phyloP scores from a whole-genome alignment of 2,113 vertebrate species.

The Apus apus region DNA sequence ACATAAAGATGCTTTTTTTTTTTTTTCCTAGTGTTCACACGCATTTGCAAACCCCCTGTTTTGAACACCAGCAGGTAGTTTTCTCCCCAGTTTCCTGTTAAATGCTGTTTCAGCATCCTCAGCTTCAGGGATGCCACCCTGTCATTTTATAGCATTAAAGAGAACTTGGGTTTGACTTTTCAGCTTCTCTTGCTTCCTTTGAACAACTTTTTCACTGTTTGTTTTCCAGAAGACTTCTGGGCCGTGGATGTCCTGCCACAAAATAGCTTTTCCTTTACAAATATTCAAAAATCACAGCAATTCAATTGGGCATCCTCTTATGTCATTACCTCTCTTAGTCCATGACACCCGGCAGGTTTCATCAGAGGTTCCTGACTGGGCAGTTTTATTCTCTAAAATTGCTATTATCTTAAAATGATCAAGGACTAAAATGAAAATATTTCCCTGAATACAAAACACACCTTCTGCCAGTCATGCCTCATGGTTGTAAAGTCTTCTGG shows the following conservation, averaged over 20 bases:
- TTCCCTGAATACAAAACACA: not conserved
- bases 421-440: not conserved
- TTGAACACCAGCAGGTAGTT: not conserved
- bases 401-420: not conserved
- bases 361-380: not conserved
- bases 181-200: not conserved
- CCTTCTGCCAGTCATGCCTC: not conserved
- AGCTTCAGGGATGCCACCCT: not conserved
- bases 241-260: not conserved
- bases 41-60: not conserved
- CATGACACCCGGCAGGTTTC: not conserved
- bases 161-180: not conserved
- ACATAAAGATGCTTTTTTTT: not conserved
- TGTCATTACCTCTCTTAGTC: not conserved
- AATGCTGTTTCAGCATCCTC: not conserved
- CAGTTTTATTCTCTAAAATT: not conserved
- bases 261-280: not conserved
- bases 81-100: conserved; percentile 16
- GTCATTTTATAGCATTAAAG: not conserved
- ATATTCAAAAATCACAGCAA: not conserved
- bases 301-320: not conserved
- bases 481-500: not conserved
- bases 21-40: not conserved
- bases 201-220: not conserved
- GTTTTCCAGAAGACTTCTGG: not conserved